A percentile compares a stretch with the other conserved stretches of the same genome.
phyloP scores from a whole-genome alignment of 2,113 vertebrate species.

The Crypturellus undulatus region DNA sequence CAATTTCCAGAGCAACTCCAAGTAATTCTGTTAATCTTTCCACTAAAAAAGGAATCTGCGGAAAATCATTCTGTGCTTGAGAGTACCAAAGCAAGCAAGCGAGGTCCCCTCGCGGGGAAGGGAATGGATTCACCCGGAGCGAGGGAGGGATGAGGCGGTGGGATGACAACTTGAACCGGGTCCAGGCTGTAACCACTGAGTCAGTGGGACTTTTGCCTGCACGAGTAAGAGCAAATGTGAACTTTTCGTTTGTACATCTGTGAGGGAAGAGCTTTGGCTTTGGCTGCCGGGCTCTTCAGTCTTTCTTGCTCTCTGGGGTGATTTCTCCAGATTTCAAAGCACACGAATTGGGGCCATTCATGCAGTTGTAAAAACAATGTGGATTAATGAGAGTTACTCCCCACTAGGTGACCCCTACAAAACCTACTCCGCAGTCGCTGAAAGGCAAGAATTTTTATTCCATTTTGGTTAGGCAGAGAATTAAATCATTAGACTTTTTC shows the following conservation, averaged over 20 bases:
- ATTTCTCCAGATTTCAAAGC: conserved; percentile 27
- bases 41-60: background rate
- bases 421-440: background rate
- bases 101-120: background rate
- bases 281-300: background rate
- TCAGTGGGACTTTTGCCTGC: background rate
- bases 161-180: background rate
- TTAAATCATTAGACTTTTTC: background rate
- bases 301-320: background rate
- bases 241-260: background rate
- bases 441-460: background rate
- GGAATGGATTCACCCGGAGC: background rate
- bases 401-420: conserved; percentile 31
- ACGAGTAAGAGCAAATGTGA: background rate
- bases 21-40: background rate
- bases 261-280: background rate
- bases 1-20: background rate
- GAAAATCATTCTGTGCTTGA: background rate
- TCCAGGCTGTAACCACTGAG: background rate
- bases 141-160: background rate
- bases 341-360: background rate
- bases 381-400: conserved; percentile 23
- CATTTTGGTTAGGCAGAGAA: background rate
- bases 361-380: conserved; percentile 35
- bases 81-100: background rate